Evolutionary conservation across 2,888 invertebrate species (phyloP).

Genomic region (Hypomecis punctinalis): DNA sequence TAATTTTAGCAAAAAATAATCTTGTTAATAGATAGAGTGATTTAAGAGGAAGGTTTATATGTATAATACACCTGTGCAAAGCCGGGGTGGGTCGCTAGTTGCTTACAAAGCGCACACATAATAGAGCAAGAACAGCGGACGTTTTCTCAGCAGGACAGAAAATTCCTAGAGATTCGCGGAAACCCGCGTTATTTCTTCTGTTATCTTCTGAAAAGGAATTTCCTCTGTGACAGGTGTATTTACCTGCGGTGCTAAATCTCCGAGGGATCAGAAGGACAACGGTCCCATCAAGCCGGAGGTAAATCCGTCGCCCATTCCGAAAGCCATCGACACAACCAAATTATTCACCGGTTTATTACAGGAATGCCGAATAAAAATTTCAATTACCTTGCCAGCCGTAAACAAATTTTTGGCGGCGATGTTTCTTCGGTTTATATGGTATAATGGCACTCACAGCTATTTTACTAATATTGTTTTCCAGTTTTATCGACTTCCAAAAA

Average conservation of each 20-base stretch:
- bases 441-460: too few relatives aligned
- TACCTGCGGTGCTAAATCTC: conserved; percentile 60
- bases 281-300: conserved; percentile 26
- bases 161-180: conserved; percentile 38
- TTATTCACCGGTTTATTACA: conserved; percentile 36
- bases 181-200: conserved; percentile 16
- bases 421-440: too few relatives aligned
- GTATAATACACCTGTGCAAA: too few relatives aligned
- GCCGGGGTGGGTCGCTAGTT: too few relatives aligned
- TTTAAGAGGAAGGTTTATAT: too few relatives aligned
- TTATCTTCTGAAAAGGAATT: conserved; percentile 36
- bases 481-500: too few relatives aligned
- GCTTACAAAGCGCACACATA: too few relatives aligned
- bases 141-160: conserved; percentile 22
- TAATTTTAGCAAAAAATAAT: too few relatives aligned
- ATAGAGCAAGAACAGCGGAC: conserved; percentile 1
- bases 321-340: conserved; percentile 21
- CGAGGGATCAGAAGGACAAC: conserved; percentile 47
- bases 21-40: too few relatives aligned
- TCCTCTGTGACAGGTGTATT: conserved; percentile 54
- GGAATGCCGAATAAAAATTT: conserved; percentile 18
- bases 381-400: not conserved
- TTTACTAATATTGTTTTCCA: too few relatives aligned
- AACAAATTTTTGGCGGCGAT: too few relatives aligned
- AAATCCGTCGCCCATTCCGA: conserved; percentile 46